Conservation (phyloP, 2,888 invertebrate genomes). For the Phytoseiulus persimilis region DNA sequence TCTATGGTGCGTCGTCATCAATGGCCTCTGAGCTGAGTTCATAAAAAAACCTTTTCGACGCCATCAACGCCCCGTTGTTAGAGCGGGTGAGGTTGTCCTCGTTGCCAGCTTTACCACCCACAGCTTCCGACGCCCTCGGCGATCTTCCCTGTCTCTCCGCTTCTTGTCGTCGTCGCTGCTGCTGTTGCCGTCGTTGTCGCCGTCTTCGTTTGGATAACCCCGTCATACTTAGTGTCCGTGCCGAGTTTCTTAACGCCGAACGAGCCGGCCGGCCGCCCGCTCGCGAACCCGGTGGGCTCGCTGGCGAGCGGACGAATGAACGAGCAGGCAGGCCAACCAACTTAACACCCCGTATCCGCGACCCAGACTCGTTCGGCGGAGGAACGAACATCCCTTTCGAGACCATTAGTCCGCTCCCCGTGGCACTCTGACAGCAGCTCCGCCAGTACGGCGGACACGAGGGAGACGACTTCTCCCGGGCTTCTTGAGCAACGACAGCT, state of each 20-base stretch:
- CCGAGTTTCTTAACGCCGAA: not conserved
- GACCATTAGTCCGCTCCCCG: not conserved
- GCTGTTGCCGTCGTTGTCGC: not conserved
- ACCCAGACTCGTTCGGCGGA: not conserved
- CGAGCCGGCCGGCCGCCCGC: not conserved
- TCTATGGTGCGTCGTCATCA: conserved; percentile 5
- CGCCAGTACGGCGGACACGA: not conserved
- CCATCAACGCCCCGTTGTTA: not conserved
- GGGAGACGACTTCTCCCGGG: not conserved
- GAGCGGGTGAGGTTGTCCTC: not conserved
- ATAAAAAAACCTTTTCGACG: not conserved
- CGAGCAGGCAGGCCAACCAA: not conserved
- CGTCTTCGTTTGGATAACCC: not conserved
- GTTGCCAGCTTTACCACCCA: not conserved
- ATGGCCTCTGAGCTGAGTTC: conserved; percentile 5
- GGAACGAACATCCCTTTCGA: not conserved
- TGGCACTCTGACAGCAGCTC: not conserved
- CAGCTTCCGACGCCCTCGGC: not conserved
- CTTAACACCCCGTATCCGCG: not conserved
- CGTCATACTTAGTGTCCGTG: not conserved
- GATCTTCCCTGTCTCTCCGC: not conserved
- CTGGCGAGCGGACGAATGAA: not conserved
- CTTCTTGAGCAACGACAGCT: not conserved
- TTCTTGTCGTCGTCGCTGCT: not conserved
- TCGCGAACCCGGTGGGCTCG: not conserved